phyloP scores from a whole-genome alignment of 2,113 vertebrate species.

The Acinonyx jubatus region DNA sequence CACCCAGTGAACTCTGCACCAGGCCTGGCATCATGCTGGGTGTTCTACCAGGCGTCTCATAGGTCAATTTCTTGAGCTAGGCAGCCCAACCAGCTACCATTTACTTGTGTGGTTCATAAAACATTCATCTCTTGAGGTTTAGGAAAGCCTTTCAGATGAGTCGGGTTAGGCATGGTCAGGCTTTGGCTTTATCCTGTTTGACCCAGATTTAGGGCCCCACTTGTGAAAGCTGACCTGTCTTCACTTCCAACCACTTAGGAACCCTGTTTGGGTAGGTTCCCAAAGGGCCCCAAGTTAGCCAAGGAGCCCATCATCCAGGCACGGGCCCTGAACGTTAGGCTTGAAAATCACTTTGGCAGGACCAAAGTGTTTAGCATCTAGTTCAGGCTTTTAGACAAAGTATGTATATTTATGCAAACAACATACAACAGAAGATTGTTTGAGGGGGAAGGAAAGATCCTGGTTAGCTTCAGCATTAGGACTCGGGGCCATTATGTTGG shows the following conservation, averaged over 20 bases:
- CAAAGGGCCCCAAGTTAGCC: background rate
- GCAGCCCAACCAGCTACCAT: background rate
- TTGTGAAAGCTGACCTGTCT: background rate
- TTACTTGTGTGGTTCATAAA: background rate
- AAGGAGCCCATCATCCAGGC: background rate
- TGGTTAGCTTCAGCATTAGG: background rate
- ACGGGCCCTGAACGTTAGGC: background rate
- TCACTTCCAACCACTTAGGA: background rate
- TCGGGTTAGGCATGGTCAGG: background rate
- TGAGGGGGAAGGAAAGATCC: background rate
- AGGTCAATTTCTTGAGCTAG: background rate
- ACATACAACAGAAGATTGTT: background rate
- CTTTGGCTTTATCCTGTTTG: background rate
- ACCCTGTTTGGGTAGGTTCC: background rate
- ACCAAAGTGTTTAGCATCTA: background rate
- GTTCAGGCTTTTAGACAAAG: background rate
- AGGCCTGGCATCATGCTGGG: background rate
- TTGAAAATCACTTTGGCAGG: background rate
- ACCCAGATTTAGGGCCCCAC: background rate
- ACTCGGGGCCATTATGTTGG: background rate
- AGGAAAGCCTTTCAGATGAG: background rate
- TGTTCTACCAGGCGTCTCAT: background rate
- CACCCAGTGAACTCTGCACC: background rate
- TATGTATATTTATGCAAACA: background rate
- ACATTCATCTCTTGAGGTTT: background rate